These are phyloP conservation scores for Metalampra italica DNA, from an alignment of 2,888 invertebrate species.

Conservation along the genomic window DNA sequence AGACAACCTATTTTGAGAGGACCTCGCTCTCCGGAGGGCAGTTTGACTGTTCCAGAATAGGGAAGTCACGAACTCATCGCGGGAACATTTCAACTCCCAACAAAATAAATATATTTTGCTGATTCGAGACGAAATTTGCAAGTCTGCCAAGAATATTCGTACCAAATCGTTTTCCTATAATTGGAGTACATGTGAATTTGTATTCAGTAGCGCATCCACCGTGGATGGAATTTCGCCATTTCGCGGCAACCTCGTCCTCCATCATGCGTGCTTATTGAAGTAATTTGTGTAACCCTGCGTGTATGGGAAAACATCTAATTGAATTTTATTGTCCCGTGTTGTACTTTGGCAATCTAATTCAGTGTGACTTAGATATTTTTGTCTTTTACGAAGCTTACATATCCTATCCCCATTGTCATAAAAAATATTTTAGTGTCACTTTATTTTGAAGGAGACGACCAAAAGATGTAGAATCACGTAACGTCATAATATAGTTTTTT, in stretches of 20 bases:
- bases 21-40: slow-evolving; percentile 31
- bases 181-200: slow-evolving; percentile 79
- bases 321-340: slow-evolving; percentile 30
- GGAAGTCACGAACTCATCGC: slow-evolving; percentile 61
- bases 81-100: slow-evolving; percentile 58
- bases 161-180: slow-evolving; percentile 79
- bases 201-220: slow-evolving; percentile 76
- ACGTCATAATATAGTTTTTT: no score
- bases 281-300: slow-evolving; percentile 62
- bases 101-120: slow-evolving; percentile 77
- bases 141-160: slow-evolving; percentile 78
- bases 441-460: no score
- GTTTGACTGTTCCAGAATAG: slow-evolving; percentile 45
- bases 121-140: slow-evolving; percentile 76
- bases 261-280: slow-evolving; percentile 75
- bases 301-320: slow-evolving; percentile 35
- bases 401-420: background rate
- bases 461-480: no score
- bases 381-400: background rate
- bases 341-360: background rate
- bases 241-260: slow-evolving; percentile 65
- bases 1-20: slow-evolving; percentile 24
- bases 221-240: slow-evolving; percentile 72
- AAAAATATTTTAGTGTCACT: no score
- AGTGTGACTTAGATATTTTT: background rate